Base-by-base conservation (phyloP, 2,888 invertebrate species). In the Dorcus parallelipipedus region DNA sequence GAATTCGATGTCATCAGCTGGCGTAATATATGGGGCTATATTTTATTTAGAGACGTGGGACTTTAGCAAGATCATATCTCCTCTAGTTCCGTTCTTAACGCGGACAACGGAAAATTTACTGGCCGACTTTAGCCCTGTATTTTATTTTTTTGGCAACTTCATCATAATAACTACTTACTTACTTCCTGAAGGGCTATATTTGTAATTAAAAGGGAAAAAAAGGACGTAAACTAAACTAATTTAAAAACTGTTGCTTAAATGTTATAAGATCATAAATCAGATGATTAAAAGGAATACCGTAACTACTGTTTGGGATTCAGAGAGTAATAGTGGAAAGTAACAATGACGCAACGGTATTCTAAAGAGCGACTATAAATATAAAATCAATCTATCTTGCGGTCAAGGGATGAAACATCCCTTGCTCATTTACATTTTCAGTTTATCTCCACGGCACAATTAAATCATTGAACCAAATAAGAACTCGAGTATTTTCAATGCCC, bases 11-110 rank as follows among this genome's bases (percentile, higher is more conserved):
- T 76, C 76, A 75, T 76, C 75, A 73, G 69, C 42, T 67, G 65
- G 66, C 65, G 72, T 76, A 75, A 76, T 75, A 76, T 74, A 76
- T 75, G 67, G 69, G 68, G 70, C 69, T 56, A 74, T 76, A 76
- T 75, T 71, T 76, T 71, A 75, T 70, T 70, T 69, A 71, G 73
- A 73, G 76, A 76, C 75, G 76, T 69, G 69, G 72, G 75, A 75
- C 74, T 73, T 74, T 74, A 72, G 73, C 71, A 69, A 76, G 76
- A 76, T 76, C 73, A 73, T 75, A 75, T 76, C 75, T 71, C 64
- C 64, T 67, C 48, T 41, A 58, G 57, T 58, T 58, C 52, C 57
- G 52, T 33, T 41, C 41, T 33, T 40, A 49, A 49, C 42, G 52
- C 57, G 48, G 57, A 57, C 57, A 52, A 49, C 52, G 33, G 38